Evolutionary conservation across 1,140 invertebrate species (phyloP).

Genomic region (Notospermus geniculatus): DNA sequence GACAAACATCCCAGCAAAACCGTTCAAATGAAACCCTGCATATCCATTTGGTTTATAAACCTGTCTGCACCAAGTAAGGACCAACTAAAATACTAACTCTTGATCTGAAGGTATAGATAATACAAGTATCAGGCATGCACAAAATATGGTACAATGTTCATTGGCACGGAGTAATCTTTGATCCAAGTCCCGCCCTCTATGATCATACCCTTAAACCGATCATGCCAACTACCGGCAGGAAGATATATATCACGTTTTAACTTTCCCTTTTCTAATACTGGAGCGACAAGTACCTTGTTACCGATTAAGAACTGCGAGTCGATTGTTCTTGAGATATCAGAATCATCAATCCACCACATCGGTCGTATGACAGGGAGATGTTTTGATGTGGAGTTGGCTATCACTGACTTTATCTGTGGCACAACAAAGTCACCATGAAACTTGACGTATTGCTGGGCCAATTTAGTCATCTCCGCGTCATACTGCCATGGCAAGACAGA

Average conservation of each 20-base stretch:
- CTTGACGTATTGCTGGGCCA: constrained; percentile 39
- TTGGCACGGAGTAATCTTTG: background rate
- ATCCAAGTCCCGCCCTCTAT: background rate
- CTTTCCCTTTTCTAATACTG: constrained; percentile 57
- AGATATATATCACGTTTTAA: constrained; percentile 71
- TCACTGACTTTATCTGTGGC: constrained; percentile 58
- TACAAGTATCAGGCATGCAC: background rate
- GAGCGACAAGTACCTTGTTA: constrained; percentile 36
- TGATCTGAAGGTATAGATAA: no score
- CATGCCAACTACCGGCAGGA: constrained; percentile 30
- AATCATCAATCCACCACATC: constrained; percentile 63
- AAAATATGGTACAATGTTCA: background rate
- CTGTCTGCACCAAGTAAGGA: no score
- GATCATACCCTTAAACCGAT: constrained; percentile 20
- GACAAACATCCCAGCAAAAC: no score
- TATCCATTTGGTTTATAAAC: no score
- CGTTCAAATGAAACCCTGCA: no score
- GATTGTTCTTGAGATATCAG: constrained; percentile 46
- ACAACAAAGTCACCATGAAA: background rate
- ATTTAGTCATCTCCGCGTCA: constrained; percentile 71
- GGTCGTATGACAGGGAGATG: constrained; percentile 43
- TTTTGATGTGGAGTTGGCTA: constrained; percentile 20
- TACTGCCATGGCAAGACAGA: constrained; percentile 83
- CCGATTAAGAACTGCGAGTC: constrained; percentile 41
- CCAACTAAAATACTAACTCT: no score